A percentile compares a stretch with the other conserved stretches of the same genome.
Evolutionary conservation across 1,140 invertebrate species (phyloP).

Genomic region (Colletes gigas): DNA sequence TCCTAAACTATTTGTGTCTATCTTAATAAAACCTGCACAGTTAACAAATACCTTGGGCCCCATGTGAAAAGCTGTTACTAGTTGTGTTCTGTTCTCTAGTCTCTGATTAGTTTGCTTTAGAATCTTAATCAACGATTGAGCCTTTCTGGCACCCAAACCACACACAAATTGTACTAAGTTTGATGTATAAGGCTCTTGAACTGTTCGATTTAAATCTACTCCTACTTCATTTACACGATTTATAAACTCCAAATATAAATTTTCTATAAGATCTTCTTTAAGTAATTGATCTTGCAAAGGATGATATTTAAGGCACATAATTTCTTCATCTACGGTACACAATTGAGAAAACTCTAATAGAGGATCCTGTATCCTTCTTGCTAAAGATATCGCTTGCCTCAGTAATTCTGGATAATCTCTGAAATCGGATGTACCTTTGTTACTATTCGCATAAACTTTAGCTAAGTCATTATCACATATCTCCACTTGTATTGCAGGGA

Average conservation of each 20-base stretch:
- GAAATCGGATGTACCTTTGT: constrained; percentile 93
- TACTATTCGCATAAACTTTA: constrained; percentile 94
- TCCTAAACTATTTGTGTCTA: constrained; percentile 96
- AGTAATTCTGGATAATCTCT: constrained; percentile 94
- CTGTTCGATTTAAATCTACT: constrained; percentile 97
- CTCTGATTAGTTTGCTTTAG: constrained; percentile 96
- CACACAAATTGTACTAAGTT: constrained; percentile 98
- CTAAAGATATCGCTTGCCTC: constrained; percentile 95
- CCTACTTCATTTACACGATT: constrained; percentile 98
- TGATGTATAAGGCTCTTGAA: constrained; percentile 92
- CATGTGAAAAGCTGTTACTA: constrained; percentile 97
- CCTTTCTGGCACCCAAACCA: constrained; percentile 97
- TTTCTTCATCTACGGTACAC: constrained; percentile 97
- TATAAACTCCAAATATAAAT: constrained; percentile 95
- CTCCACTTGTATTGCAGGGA: constrained; percentile 93
- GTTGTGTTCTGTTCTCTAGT: constrained; percentile 96
- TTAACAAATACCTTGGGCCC: constrained; percentile 99
- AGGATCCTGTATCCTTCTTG: constrained; percentile 96
- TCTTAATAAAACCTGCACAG: constrained; percentile 99
- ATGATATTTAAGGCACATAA: constrained; percentile 94
- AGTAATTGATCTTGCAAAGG: constrained; percentile 88
- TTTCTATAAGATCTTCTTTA: constrained; percentile 93
- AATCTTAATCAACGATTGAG: constrained; percentile 92
- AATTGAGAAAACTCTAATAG: constrained; percentile 97
- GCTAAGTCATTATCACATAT: constrained; percentile 96